Percentiles rank a stretch among this genome's conserved stretches.
Conservation (phyloP, 2,113 vertebrate species). For the Sisor rabdophorus region DNA sequence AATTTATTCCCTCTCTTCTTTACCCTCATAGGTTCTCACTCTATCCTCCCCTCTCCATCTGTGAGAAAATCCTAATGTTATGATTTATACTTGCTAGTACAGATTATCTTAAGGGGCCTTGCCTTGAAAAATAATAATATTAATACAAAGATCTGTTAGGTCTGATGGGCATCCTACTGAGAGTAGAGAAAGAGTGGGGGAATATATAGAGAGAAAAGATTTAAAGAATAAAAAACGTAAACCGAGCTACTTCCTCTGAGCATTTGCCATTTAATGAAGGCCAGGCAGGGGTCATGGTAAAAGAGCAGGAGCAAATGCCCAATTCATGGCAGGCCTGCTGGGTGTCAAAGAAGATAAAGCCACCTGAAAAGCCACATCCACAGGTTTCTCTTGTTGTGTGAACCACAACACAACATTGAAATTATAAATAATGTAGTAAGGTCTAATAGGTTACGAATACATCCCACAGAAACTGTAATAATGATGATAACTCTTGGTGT, state of each 20-base stretch:
- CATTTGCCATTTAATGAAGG: slow-evolving; percentile 6
- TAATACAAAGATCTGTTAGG: slow-evolving; percentile 43
- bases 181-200: slow-evolving; percentile 35
- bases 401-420: slow-evolving; percentile 48
- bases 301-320: slow-evolving; percentile 32
- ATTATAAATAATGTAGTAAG: slow-evolving; percentile 66
- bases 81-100: slow-evolving; percentile 8
- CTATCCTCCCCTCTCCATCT: slow-evolving; percentile 19
- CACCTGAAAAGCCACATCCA: slow-evolving; percentile 55
- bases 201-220: background rate
- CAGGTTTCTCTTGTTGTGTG: slow-evolving; percentile 52
- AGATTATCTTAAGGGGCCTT: slow-evolving; percentile 53
- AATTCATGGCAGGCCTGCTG: slow-evolving; percentile 30
- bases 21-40: slow-evolving; percentile 35
- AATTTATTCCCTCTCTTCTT: slow-evolving; percentile 28
- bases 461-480: slow-evolving; percentile 58
- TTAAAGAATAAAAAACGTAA: background rate
- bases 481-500: slow-evolving; percentile 44
- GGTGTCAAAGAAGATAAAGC: slow-evolving; percentile 29
- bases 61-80: slow-evolving; percentile 43
- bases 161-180: slow-evolving; percentile 53
- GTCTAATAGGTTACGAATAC: slow-evolving; percentile 54
- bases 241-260: slow-evolving; percentile 13
- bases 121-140: slow-evolving; percentile 55
- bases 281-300: slow-evolving; percentile 14